Base-by-base conservation (phyloP, 2,888 invertebrate species). In the Pogonocherus hispidulus region DNA sequence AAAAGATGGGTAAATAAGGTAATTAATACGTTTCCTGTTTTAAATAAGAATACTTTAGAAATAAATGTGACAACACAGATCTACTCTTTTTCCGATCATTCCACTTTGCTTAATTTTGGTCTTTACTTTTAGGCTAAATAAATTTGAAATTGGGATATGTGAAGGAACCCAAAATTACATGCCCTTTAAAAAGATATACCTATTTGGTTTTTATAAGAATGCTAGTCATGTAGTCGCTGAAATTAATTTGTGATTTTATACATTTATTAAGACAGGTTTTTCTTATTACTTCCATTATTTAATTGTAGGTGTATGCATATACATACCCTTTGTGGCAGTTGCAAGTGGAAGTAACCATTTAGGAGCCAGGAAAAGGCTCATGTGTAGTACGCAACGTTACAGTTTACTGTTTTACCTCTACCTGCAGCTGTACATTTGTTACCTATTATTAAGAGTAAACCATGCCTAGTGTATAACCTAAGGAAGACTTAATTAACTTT, bases 401-500 rank as follows among this genome's bases (percentile, higher is more conserved):
- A n/a, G n/a, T 23, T 23, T 59, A 3, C 59, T 18, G 5, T 41
- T 32, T n/a, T 20, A 47, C 35, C 20, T 37, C 37, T 44, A 51
- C 62, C 35, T 62, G 62, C 51, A 51, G 27, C 32, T 62, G 51
- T 27, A 46, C 37, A 51, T 32, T 62, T 60, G 62, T 65, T 65
- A 65, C 65, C 65, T 56, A 55, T 41, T 16, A 32, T 32, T 64
- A 54, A 55, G 55, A 54, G 37, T 14, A 32, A n/a, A 62, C 56
- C 66, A 52, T 60, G 57, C 55, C 55, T 63, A 60, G 27, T n/a
- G 47, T 68, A 52, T 64, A 68, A 67, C 27, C 62, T 64, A 62
- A 56, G 47, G 64, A 70, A 67, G 68, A 66, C 65, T 66, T 67
- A 59, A 59, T 59, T 57, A 63, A 35, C 59, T 64, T 35, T 14